A percentile compares a stretch with the other conserved stretches of the same genome.
Conservation (phyloP, 2,113 vertebrate species). For the Lophochroa leadbeateri region DNA sequence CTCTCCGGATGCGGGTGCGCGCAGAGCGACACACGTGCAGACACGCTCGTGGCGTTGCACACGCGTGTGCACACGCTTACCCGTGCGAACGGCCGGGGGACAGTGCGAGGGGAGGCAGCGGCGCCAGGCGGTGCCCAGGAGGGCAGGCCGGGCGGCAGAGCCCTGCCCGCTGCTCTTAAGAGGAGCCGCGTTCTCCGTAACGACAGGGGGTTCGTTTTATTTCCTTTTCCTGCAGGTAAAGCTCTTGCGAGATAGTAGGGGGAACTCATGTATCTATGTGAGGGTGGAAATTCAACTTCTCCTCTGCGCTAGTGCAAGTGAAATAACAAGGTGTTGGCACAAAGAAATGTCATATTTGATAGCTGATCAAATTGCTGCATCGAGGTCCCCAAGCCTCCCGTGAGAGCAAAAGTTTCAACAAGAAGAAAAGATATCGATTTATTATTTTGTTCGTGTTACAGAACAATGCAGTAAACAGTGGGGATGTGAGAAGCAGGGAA, state of each 20-base stretch:
- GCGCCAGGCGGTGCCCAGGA: not conserved
- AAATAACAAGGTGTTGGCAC: not conserved
- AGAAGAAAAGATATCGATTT: accelerated
- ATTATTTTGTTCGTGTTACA: not conserved
- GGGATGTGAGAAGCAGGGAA: not conserved
- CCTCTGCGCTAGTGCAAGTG: accelerated
- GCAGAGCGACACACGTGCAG: not conserved
- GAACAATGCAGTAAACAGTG: not conserved
- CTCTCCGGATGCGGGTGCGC: not conserved
- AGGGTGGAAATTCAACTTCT: not conserved
- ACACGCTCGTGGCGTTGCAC: not conserved
- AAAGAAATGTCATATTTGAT: too few species aligned
- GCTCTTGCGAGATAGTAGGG: too few species aligned
- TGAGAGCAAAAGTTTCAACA: not conserved
- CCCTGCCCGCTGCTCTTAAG: too few species aligned
- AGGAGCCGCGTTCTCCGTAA: accelerated
- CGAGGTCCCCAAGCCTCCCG: not conserved
- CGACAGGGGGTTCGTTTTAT: accelerated
- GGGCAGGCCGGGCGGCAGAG: not conserved
- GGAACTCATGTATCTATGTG: accelerated
- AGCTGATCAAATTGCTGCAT: not conserved
- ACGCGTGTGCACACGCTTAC: accelerated
- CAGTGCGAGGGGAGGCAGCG: not conserved
- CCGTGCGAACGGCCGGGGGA: not conserved
- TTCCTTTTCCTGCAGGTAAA: accelerated